A percentile compares a stretch with the other conserved stretches of the same genome.
Evolutionary conservation across 1,140 invertebrate species (phyloP).

Genomic region (Teleogryllus occipitalis): DNA sequence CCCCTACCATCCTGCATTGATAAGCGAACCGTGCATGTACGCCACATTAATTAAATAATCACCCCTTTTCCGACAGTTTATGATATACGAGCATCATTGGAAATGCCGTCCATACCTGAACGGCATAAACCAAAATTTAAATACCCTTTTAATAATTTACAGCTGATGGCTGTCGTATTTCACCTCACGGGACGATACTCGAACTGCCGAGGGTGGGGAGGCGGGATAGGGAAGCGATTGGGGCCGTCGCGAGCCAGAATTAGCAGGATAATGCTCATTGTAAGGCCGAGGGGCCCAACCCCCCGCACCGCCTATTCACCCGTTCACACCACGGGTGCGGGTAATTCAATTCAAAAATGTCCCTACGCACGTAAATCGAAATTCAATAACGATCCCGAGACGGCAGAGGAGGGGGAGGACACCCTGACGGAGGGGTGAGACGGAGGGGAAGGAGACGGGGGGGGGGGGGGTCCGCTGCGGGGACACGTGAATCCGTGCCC

Average conservation of each 20-base stretch:
- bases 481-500: not conserved
- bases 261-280: not conserved
- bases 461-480: too few species aligned
- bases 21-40: not conserved
- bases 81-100: not conserved
- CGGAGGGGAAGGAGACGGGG: not conserved
- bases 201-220: not conserved
- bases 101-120: not conserved
- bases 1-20: not conserved
- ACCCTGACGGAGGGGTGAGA: not conserved
- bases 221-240: not conserved
- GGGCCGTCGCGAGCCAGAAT: not conserved
- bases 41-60: constrained; percentile 5
- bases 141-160: not conserved
- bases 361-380: not conserved
- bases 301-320: not conserved
- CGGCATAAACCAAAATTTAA: not conserved
- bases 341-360: not conserved
- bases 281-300: not conserved
- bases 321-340: not conserved
- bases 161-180: not conserved
- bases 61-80: not conserved
- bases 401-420: not conserved
- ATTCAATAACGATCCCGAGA: not conserved
- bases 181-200: not conserved